Evolutionary conservation across 2,888 invertebrate genomes (phyloP).

Genomic region (Odontocerum albicorne): DNA sequence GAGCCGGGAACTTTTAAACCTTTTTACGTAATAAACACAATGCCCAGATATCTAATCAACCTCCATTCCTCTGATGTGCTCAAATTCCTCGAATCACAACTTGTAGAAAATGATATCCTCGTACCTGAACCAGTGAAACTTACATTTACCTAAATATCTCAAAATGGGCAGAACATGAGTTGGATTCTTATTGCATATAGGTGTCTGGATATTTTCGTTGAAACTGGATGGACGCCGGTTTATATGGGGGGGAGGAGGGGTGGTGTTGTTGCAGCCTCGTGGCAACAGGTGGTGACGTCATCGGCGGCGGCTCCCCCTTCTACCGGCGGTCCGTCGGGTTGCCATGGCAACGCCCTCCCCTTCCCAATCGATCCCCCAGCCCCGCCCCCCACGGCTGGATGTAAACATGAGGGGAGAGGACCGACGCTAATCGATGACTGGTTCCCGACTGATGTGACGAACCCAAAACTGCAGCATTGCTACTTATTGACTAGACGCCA

Average conservation of each 20-base stretch:
- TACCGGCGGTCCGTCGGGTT: slow-evolving; percentile 18
- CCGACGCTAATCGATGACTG: slow-evolving; percentile 26
- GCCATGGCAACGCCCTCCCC: slow-evolving; percentile 21
- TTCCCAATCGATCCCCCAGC: slow-evolving; percentile 16
- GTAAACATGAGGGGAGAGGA: slow-evolving; percentile 26
- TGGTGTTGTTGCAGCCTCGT: slow-evolving; percentile 18
- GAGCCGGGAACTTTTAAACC: too few relatives aligned
- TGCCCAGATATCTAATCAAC: too few relatives aligned
- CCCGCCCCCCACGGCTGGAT: slow-evolving; percentile 4
- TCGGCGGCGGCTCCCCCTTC: slow-evolving; percentile 19
- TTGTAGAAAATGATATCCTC: too few relatives aligned
- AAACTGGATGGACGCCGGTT: not conserved
- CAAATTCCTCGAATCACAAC: too few relatives aligned
- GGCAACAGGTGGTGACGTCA: slow-evolving; percentile 37
- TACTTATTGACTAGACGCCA: too few relatives aligned
- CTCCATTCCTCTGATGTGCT: too few relatives aligned
- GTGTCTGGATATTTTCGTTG: too few relatives aligned
- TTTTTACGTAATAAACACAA: too few relatives aligned
- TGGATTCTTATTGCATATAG: too few relatives aligned
- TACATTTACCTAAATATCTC: too few relatives aligned
- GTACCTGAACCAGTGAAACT: too few relatives aligned
- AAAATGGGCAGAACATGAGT: too few relatives aligned
- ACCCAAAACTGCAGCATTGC: slow-evolving; percentile 2
- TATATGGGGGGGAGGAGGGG: not conserved
- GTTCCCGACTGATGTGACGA: slow-evolving; percentile 8